Conservation (phyloP, 1,140 invertebrate species). For the Lucilia cuprina region DNA sequence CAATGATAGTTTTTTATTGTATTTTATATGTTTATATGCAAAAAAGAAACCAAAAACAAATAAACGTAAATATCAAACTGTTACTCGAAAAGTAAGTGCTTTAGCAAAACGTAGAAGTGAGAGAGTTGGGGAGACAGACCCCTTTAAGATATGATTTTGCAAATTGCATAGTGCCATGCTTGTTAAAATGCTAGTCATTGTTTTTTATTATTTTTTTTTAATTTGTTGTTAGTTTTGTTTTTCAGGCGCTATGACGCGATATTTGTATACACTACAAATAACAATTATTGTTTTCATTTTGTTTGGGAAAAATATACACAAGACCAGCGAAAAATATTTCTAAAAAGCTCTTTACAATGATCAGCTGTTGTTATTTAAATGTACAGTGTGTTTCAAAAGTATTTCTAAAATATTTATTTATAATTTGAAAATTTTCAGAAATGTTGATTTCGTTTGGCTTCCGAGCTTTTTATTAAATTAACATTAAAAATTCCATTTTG, state of each 20-base stretch:
- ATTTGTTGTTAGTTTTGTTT: background rate
- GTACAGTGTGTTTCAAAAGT: background rate
- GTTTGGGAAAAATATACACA: conserved; percentile 5
- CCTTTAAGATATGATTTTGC: background rate
- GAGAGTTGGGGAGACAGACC: background rate
- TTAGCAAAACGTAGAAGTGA: background rate
- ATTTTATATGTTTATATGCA: background rate
- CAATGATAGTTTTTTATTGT: background rate
- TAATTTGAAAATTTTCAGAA: too few relatives aligned
- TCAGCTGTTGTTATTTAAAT: background rate
- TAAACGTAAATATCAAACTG: background rate
- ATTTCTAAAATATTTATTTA: background rate
- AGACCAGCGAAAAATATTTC: background rate
- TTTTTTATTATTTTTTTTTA: background rate
- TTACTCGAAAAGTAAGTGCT: background rate
- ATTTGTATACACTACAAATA: background rate
- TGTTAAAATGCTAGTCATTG: background rate
- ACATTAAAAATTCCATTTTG: too few relatives aligned
- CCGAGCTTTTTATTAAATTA: too few relatives aligned
- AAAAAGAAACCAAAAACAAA: background rate
- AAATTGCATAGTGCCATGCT: background rate
- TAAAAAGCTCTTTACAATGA: background rate
- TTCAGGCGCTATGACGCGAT: background rate
- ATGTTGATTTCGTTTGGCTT: too few relatives aligned
- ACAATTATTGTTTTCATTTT: background rate